These are phyloP conservation scores for Spondyliosoma cantharus DNA, from an alignment of 2,797 vertebrate genomes.

Conservation along the genomic window DNA sequence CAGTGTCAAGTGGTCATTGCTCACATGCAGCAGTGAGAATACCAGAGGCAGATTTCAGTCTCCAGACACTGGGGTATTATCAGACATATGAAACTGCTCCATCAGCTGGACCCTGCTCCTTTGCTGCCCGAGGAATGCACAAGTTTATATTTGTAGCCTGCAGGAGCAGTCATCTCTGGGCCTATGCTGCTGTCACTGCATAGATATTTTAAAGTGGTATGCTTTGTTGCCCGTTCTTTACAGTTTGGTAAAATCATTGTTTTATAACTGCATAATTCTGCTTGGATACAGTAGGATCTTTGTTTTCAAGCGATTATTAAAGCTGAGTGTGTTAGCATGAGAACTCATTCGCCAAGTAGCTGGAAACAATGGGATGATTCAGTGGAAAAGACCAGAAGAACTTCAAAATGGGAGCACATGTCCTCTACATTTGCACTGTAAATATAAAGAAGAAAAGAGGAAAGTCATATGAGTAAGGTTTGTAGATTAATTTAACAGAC, in stretches of 20 bases:
- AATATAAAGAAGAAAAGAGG: neutral
- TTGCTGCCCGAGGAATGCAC: slow-evolving; percentile 23
- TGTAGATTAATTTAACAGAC: slow-evolving; percentile 3
- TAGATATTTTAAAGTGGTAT: neutral
- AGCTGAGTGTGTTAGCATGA: slow-evolving; percentile 15
- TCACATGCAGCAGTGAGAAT: slow-evolving; percentile 37
- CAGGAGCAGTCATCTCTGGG: slow-evolving; percentile 6
- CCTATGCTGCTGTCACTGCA: neutral
- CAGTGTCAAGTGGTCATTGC: slow-evolving; percentile 44
- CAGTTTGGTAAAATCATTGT: neutral
- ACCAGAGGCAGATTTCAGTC: slow-evolving; percentile 37
- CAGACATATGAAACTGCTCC: slow-evolving; percentile 37
- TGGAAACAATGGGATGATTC: slow-evolving; percentile 52
- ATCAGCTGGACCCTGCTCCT: slow-evolving; percentile 23
- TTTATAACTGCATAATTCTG: neutral
- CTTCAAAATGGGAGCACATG: slow-evolving; percentile 9
- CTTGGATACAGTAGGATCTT: neutral
- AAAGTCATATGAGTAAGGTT: neutral
- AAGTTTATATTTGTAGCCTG: slow-evolving; percentile 52
- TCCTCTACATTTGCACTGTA: neutral
- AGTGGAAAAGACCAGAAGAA: slow-evolving; percentile 25
- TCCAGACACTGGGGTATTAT: slow-evolving; percentile 13
- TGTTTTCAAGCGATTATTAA: slow-evolving; percentile 12
- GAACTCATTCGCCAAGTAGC: slow-evolving; percentile 8
- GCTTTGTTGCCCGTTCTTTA: slow-evolving; percentile 3